Evolutionary conservation across 2,113 vertebrate genomes (phyloP), one percentile per base, ranked within the genome.

Genomic region (Pterocles gutturalis): DNA sequence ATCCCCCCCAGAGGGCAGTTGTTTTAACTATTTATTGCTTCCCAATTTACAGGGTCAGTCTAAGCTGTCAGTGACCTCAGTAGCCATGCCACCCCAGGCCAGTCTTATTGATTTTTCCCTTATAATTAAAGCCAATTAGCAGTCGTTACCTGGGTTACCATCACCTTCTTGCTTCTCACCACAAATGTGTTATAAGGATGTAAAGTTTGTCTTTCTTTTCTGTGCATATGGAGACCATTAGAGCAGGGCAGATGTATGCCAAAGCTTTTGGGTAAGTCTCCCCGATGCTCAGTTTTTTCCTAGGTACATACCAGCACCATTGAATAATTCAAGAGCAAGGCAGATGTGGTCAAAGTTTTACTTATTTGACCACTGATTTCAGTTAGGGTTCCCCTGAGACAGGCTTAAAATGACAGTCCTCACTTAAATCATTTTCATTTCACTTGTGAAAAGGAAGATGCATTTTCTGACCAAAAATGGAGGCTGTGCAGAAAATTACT

Each of bases 81-180:
- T 54, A 88, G 51, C n/a, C 31, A 14, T 79, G 79, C 55, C 57
- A 85, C 51, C 11, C 34, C 11, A 48, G 69, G 51, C 54, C 57
- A 93, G 25, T 75, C 60, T 66, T 73, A 46, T 9, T 83, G 66
- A 79, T 95, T 93, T 90, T 75, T 41, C 38, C 48, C 19, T 41
- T 54, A 13, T 54, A 55, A 79, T 93, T 87, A 72, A 67, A 92
- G 61, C 43, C 61, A 93, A 78, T 94, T 94, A 84, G 58, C 45
- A 72, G 29, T 51, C 3, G 9, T 81, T 83, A 81, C 71, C 84
- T 78, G 73, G 69, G 41, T 95, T 93, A 66, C 65, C n/a, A 25
- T 78, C 55, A 26, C 60, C 51, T 45, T 49, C 60, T 62, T 15
- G 7, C 4, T 81, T 84, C 19, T 71, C 31, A 21, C 36, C 9